Percentiles rank a stretch among this genome's conserved stretches.
Conservation (phyloP, 2,113 vertebrate species). For the Greenwoodochromis staneri region DNA sequence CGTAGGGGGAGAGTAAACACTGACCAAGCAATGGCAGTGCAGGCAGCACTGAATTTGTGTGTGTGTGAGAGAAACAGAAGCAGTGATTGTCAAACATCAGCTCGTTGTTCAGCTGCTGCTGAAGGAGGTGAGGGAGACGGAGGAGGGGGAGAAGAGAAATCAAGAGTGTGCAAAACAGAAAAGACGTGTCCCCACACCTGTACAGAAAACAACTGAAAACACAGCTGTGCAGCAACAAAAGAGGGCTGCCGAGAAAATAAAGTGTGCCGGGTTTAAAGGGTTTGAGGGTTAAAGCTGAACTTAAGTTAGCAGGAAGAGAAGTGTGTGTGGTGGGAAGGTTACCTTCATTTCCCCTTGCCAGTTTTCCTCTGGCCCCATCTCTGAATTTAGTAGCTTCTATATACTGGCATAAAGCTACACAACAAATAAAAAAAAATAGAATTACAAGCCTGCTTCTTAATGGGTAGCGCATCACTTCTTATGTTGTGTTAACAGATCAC, state of each 20-base stretch:
- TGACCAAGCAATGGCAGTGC: slow-evolving; percentile 59
- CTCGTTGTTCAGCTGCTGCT: slow-evolving; percentile 55
- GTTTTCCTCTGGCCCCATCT: slow-evolving; percentile 90
- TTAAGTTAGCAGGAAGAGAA: slow-evolving; percentile 59
- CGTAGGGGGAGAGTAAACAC: slow-evolving; percentile 57
- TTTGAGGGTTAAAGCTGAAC: slow-evolving; percentile 74
- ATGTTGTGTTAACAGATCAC: slow-evolving; percentile 4
- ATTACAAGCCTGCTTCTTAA: slow-evolving; percentile 70
- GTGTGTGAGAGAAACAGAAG: slow-evolving; percentile 48
- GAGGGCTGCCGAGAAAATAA: slow-evolving; percentile 37
- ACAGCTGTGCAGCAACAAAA: slow-evolving; percentile 21
- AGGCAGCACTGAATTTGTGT: slow-evolving; percentile 42
- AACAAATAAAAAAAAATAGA: slow-evolving; percentile 86
- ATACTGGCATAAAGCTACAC: slow-evolving; percentile 99
- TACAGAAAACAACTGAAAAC: slow-evolving; percentile 57
- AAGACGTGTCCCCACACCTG: slow-evolving; percentile 58
- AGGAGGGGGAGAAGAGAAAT: slow-evolving; percentile 3
- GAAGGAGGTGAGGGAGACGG: slow-evolving; percentile 9
- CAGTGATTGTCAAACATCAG: slow-evolving; percentile 68
- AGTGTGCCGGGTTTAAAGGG: slow-evolving; percentile 58
- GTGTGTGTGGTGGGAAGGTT: slow-evolving; percentile 75
- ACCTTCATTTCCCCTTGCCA: slow-evolving; percentile 90
- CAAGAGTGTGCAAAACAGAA: slow-evolving; percentile 28
- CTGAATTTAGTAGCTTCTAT: slow-evolving; percentile 98
- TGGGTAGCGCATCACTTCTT: slow-evolving; percentile 57